These are phyloP conservation scores for Felis catus DNA, from an alignment of 2,113 vertebrate genomes.

Conservation along the genomic window DNA sequence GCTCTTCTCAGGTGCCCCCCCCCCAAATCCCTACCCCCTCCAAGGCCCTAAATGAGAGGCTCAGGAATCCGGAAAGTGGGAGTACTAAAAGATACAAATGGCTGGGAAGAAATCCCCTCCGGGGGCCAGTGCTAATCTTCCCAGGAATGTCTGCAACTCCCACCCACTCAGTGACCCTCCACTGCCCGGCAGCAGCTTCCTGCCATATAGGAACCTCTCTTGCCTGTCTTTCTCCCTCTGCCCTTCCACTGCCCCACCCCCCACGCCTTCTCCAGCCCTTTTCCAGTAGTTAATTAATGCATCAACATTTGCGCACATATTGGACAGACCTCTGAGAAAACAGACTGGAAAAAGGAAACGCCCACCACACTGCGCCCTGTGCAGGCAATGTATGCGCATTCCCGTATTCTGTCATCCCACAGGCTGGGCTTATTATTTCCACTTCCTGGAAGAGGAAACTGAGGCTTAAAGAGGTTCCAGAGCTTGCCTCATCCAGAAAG, in stretches of 20 bases:
- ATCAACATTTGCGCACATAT: neutral
- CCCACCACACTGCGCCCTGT: neutral
- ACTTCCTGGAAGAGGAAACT: neutral
- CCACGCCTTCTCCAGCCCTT: neutral
- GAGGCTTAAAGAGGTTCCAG: neutral
- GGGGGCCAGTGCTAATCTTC: neutral
- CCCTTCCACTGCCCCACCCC: neutral
- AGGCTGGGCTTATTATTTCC: neutral
- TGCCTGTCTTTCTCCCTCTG: neutral
- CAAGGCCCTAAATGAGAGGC: too few relatives aligned
- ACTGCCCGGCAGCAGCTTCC: neutral
- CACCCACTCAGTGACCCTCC: accelerated
- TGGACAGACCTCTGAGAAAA: neutral
- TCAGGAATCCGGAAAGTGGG: neutral
- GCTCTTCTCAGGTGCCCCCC: neutral
- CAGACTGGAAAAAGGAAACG: neutral
- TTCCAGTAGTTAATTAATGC: neutral
- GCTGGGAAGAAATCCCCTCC: neutral
- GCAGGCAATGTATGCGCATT: neutral
- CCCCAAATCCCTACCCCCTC: neutral
- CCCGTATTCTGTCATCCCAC: neutral
- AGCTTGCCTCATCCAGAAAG: neutral
- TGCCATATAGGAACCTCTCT: neutral
- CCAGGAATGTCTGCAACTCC: neutral
- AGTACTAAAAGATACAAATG: neutral